Conservation (phyloP, 1,140 invertebrate genomes). For the Drosophila seguyi region DNA sequence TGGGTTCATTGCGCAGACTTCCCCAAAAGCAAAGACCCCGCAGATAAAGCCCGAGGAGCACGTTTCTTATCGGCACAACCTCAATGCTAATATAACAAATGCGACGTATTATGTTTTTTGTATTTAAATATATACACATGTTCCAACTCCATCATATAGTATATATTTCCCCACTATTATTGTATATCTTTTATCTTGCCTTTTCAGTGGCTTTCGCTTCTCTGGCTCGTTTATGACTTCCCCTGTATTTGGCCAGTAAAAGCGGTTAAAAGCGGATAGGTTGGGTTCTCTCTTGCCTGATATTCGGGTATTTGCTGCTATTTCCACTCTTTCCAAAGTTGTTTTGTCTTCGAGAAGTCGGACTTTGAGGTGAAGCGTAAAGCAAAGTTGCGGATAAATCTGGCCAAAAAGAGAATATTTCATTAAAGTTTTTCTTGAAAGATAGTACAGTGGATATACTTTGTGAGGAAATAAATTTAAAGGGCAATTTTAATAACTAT, state of each 20-base stretch:
- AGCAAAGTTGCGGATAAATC: not conserved
- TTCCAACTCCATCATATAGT: not conserved
- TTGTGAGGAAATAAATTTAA: not conserved
- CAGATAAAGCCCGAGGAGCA: constrained; percentile 1
- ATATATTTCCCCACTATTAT: constrained; percentile 2
- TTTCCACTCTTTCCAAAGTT: constrained; percentile 22
- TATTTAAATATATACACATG: constrained; percentile 22
- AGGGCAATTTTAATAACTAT: not conserved
- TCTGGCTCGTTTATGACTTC: constrained; percentile 9
- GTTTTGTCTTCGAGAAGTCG: not conserved
- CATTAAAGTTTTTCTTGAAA: not conserved
- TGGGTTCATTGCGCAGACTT: constrained; percentile 12
- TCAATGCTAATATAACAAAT: constrained; percentile 24
- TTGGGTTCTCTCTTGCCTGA: constrained; percentile 28
- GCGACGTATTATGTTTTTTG: constrained; percentile 23
- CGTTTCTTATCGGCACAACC: constrained; percentile 29
- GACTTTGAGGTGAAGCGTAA: constrained; percentile 7
- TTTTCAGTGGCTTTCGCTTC: constrained; percentile 34
- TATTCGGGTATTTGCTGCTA: constrained; percentile 17
- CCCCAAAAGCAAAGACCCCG: constrained; percentile 21
- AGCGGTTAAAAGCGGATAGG: constrained; percentile 41
- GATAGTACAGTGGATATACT: not conserved
- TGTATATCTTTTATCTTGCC: constrained; percentile 21
- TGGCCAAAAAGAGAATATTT: not conserved
- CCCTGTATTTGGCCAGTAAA: constrained; percentile 25